phyloP scores from a whole-genome alignment of 1,140 invertebrate species.

The Agrypnia vestita region DNA sequence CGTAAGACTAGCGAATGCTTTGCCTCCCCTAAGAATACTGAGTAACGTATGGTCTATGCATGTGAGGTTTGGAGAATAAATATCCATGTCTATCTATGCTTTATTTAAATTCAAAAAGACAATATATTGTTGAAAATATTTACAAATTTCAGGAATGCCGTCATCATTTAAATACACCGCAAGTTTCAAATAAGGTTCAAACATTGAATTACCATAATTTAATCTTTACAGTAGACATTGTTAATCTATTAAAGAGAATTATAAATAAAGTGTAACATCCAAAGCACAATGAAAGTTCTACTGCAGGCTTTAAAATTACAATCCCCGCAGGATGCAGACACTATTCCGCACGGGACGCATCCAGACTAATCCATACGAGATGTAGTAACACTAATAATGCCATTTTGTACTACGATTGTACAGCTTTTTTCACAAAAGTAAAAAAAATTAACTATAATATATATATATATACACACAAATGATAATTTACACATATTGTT shows the following conservation, averaged over 20 bases:
- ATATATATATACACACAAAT: conserved; percentile 37
- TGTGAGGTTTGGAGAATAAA: neutral
- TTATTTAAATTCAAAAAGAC: conserved; percentile 12
- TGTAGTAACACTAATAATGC: conserved; percentile 4
- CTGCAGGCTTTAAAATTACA: conserved; percentile 23
- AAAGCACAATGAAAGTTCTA: conserved; percentile 24
- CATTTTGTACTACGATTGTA: conserved; percentile 31
- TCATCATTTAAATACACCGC: conserved; percentile 11
- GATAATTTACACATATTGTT: conserved; percentile 18
- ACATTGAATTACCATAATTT: neutral
- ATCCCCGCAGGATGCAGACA: neutral
- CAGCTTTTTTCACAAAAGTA: conserved; percentile 42
- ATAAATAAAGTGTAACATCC: conserved; percentile 30
- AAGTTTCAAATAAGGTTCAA: neutral
- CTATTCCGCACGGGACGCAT: too few relatives aligned
- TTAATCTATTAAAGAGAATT: neutral
- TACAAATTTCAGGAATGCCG: conserved; percentile 22
- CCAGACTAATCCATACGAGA: neutral
- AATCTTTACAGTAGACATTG: neutral
- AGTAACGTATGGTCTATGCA: too few relatives aligned
- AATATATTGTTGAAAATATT: conserved; percentile 34
- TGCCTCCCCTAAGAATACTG: neutral
- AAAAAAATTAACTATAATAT: conserved; percentile 33
- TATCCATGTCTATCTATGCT: conserved; percentile 10
- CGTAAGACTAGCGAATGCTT: too few relatives aligned